Percentiles rank a stretch among this genome's conserved stretches.
These are phyloP conservation scores for Streblospio benedicti DNA, from an alignment of 1,140 invertebrate species.

Conservation along the genomic window DNA sequence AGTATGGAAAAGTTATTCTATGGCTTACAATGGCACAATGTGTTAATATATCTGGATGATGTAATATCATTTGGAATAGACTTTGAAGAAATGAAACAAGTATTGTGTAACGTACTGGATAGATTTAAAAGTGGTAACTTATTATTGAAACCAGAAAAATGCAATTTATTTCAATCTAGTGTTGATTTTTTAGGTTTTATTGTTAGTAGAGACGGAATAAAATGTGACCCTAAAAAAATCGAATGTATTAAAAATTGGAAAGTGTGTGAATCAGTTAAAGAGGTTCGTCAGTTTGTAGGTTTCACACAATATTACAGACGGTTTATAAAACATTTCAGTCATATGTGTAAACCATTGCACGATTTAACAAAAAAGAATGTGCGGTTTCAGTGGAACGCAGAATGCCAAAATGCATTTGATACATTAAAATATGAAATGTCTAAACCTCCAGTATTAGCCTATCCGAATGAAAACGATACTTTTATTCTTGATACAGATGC, in stretches of 20 bases:
- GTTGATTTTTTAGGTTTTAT: constrained; percentile 41
- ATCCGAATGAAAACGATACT: constrained; percentile 15
- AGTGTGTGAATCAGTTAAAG: neutral
- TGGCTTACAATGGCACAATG: neutral
- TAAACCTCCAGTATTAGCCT: constrained; percentile 19
- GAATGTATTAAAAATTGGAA: constrained; percentile 2
- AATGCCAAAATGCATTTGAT: constrained; percentile 18
- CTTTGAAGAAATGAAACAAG: constrained; percentile 42
- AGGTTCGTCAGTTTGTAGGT: constrained; percentile 19
- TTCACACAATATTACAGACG: constrained; percentile 15
- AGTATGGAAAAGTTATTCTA: neutral
- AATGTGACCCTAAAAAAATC: constrained; percentile 7
- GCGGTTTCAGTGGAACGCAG: constrained; percentile 20
- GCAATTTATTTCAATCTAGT: constrained; percentile 22
- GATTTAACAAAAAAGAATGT: constrained; percentile 18
- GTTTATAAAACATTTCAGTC: constrained; percentile 18
- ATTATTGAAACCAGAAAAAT: constrained; percentile 47
- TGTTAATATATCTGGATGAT: constrained; percentile 6
- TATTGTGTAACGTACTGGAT: constrained; percentile 36
- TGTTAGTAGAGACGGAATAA: constrained; percentile 14
- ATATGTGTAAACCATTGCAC: constrained; percentile 12
- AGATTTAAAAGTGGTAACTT: constrained; percentile 38
- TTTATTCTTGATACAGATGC: constrained; percentile 29
- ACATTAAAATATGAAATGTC: constrained; percentile 17
- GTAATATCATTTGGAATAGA: constrained; percentile 16